A percentile compares a stretch with the other conserved stretches of the same genome.
These are phyloP conservation scores for Pogoniulus pusillus DNA, from an alignment of 2,797 vertebrate species.

Conservation along the genomic window DNA sequence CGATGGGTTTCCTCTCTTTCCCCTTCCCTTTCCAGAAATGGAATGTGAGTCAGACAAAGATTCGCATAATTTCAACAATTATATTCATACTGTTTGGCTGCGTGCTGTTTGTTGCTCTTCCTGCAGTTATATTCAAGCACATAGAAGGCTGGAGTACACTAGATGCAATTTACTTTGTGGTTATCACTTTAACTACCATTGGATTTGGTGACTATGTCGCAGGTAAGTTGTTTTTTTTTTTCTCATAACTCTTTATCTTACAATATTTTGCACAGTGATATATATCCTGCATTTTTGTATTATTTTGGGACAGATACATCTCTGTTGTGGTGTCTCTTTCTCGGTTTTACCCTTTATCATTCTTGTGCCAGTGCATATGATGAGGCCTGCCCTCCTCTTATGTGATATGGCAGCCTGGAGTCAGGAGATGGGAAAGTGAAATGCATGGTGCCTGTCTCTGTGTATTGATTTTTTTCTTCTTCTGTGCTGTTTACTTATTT, in stretches of 20 bases:
- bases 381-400: not conserved
- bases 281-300: not conserved
- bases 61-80: constrained; percentile 95
- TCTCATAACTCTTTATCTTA: not conserved
- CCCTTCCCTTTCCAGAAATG: constrained; percentile 84
- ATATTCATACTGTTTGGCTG: constrained; percentile 97
- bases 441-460: not conserved
- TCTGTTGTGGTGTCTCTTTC: not conserved
- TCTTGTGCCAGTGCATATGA: not conserved
- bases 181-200: constrained; percentile 97
- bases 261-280: not conserved
- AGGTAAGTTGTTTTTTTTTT: constrained; percentile 83
- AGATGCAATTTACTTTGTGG: constrained; percentile 97
- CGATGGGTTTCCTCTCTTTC: not conserved
- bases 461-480: not conserved
- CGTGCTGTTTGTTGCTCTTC: constrained; percentile 95
- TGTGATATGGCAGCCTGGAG: not conserved
- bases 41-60: constrained; percentile 98
- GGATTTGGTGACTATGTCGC: constrained; percentile 98
- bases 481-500: not conserved
- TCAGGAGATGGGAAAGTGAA: not conserved
- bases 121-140: constrained; percentile 94
- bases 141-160: constrained; percentile 97
- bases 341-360: not conserved
- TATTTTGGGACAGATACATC: not conserved